Evolutionary conservation across 2,797 vertebrate genomes (phyloP), one percentile per base, ranked within the genome.

Genomic region (Pithecia hirsuta): DNA sequence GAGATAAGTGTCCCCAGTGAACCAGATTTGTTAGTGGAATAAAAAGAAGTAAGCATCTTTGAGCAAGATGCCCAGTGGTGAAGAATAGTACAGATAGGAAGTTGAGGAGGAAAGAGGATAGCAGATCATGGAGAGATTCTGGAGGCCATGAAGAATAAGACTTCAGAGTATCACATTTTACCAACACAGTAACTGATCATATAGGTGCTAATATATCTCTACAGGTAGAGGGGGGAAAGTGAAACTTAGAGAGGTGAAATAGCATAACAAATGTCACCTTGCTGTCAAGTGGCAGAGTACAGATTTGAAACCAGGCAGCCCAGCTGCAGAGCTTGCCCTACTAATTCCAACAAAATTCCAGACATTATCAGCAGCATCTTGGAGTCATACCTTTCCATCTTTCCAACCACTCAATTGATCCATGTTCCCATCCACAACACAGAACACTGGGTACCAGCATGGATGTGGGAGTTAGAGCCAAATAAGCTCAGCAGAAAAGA

Each of bases 31-130:
- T 57, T 19, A 67, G 52, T 74, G 59, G 41, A 80, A n/a, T 46
- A n/a, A 52, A 46, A 96, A 70, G 80, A 52, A 79, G 22, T 10
- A 10, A 82, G 22, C 12, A 36, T 89, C 22, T 94, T 22, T 93
- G 55, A 90, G 61, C 11, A 83, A 96, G 91, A 72, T 55, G 1
- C 3, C 61, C 20, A 70, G 3, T n/a, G 52, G 64, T 12, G 57
- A 8, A 86, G 10, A 41, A 5, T 19, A 24, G 19, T 36, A 24
- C n/a, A 57, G 7, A 24, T 4, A 41, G 12, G 33, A 88, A 5
- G 8, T 4, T 75, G 22, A 39, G 59, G 33, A 70, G 26, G 14
- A 50, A 67, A 81, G 10, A 81, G 57, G 61, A 22, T 7, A 82
- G 48, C n/a, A 57, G 52, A 24, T 12, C 4, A 2, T 10, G 7